These are phyloP conservation scores for Corydoras sp. DNA, from an alignment of 2,113 vertebrate genomes.

Conservation along the genomic window DNA sequence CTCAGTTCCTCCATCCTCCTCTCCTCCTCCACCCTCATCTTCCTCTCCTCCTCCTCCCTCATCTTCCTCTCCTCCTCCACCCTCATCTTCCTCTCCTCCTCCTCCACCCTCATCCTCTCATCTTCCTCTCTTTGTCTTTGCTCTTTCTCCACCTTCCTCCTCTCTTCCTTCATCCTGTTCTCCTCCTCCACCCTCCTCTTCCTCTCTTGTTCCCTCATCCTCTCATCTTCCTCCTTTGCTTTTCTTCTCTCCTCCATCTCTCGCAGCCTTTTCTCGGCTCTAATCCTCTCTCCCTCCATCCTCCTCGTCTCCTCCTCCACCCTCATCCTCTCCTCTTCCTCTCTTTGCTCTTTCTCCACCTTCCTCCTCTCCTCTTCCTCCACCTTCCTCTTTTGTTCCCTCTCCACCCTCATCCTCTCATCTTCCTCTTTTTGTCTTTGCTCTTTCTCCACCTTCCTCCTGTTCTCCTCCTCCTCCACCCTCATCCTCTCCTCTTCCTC, in stretches of 20 bases:
- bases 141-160: not conserved
- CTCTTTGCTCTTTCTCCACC: not conserved
- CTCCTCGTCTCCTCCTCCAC: not conserved
- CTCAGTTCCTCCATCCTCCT: constrained; percentile 7
- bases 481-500: not conserved
- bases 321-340: too few relatives aligned
- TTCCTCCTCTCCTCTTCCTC: constrained; percentile 3
- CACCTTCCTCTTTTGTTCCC: not conserved
- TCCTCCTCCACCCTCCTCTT: not conserved
- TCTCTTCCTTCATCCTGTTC: too few relatives aligned
- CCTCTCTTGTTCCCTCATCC: not conserved
- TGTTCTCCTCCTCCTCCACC: not conserved
- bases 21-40: too few relatives aligned
- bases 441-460: not conserved
- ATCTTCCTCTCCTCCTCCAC: constrained; percentile 2
- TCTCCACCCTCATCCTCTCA: not conserved
- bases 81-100: not conserved
- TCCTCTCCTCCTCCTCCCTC: too few relatives aligned
- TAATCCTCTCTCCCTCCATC: constrained; percentile 1
- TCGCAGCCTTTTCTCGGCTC: not conserved
- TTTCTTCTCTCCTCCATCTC: constrained; percentile 7
- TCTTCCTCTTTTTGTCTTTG: not conserved
- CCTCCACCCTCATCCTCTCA: not conserved
- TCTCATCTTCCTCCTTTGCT: not conserved
- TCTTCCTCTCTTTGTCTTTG: not conserved